Evolutionary conservation across 2,113 vertebrate species (phyloP), one percentile per base, ranked within the genome.

Genomic region (Pedetes capensis): DNA sequence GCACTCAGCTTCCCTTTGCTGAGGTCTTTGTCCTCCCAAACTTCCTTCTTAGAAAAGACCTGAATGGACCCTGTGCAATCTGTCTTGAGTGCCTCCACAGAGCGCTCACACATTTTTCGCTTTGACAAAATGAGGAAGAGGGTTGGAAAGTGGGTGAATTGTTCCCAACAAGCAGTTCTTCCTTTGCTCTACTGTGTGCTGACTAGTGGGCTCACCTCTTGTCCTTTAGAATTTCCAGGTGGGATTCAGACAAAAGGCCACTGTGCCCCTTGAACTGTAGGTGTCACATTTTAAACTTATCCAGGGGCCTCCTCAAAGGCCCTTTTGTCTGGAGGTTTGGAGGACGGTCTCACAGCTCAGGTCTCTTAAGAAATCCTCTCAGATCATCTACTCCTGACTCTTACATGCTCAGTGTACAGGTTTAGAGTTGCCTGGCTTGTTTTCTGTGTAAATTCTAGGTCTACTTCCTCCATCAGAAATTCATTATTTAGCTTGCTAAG

Each of bases 391-490:
- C n/a, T 78, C 7, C 17, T 78, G 89, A 75, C 39, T 10, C 17
- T 81, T 64, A 51, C 39, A 22, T 25, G 20, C 11, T 71, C 63
- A 88, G 0, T 4, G 11, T 57, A 66, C 69, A 69, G 61, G 14
- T 39, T 85, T 87, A 90, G 44, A 75, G 20, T 74, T 55, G 17
- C 55, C 39, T 84, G 42, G 49, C 29, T 42, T 71, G 53, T 81
- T 94, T 95, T 87, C 42, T 86, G 84, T 81, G 61, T 89, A 86
- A 85, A 88, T 85, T 91, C 42, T 68, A 72, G 55, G 49, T 78
- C 74, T 94, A 51, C 29, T 89, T 90, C 14, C 25, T 86, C 6
- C 37, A 27, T 86, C 74, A 83, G 71, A 88, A 88, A 81, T 74
- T 89, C 83, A 13, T 72, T 87, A 37, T 51, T 55, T 59, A 25